Percentiles rank a stretch among this genome's conserved stretches.
Conservation (phyloP, 2,888 invertebrate species). For the Athalia rosae region DNA sequence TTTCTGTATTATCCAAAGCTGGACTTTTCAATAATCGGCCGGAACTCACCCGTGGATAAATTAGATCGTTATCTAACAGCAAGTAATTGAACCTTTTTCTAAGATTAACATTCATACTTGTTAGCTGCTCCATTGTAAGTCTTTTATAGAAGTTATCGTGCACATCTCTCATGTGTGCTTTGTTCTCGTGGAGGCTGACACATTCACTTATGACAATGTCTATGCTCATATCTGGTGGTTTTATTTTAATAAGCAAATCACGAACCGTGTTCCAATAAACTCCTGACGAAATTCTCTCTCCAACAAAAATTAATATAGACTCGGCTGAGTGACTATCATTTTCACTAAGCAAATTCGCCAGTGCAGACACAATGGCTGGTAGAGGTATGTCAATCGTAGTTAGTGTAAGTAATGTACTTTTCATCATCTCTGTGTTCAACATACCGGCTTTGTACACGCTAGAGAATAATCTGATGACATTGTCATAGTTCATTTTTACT, state of each 20-base stretch:
- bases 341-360: neutral
- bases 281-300: conserved; percentile 44
- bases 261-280: conserved; percentile 54
- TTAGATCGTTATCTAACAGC: neutral
- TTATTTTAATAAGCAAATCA: conserved; percentile 47
- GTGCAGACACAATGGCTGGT: neutral
- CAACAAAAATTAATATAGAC: neutral
- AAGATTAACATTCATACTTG: conserved; percentile 2
- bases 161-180: conserved; percentile 53
- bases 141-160: conserved; percentile 50
- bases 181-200: conserved; percentile 45
- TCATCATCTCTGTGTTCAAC: neutral
- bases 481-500: neutral
- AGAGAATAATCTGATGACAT: conserved; percentile 44
- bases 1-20: neutral
- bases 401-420: neutral
- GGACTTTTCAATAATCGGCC: neutral
- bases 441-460: conserved; percentile 18
- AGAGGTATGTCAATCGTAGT: neutral
- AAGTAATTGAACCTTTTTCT: neutral
- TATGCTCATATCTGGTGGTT: conserved; percentile 42
- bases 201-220: conserved; percentile 55
- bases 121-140: conserved; percentile 7
- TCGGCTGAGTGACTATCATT: neutral
- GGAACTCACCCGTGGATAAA: neutral